Evolutionary conservation across 92 coral and sea anemone species (phyloP).

Genomic region (Anthopleura xanthogrammica): DNA sequence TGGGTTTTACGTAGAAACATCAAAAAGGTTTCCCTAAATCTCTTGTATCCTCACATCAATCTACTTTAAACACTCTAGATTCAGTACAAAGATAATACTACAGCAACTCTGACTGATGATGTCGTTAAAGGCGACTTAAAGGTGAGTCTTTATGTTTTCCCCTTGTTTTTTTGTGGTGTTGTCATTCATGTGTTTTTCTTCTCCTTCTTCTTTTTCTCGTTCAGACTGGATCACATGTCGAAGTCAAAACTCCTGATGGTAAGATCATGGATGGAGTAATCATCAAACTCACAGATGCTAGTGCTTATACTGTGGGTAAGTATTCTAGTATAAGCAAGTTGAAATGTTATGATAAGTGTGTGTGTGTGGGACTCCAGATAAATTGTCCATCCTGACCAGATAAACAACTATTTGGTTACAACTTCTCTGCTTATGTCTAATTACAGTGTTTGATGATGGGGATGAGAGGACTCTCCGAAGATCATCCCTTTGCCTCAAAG

Average conservation of each 20-base stretch:
- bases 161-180: conserved; percentile 17
- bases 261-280: conserved; percentile 78
- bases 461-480: conserved; percentile 94
- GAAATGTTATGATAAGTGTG: conserved; percentile 8
- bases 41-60: conserved; percentile 9
- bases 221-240: conserved; percentile 84
- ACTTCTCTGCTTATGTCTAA: conserved; percentile 15
- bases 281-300: conserved; percentile 92
- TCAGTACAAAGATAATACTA: conserved; percentile 75
- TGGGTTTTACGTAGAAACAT: conserved; percentile 23
- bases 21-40: conserved; percentile 12
- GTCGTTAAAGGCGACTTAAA: conserved; percentile 83
- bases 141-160: conserved; percentile 43
- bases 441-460: conserved; percentile 94
- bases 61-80: conserved; percentile 51
- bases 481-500: conserved; percentile 91
- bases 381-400: neutral
- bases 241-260: conserved; percentile 82
- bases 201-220: conserved; percentile 14
- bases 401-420: conserved; percentile 42
- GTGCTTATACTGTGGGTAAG: conserved; percentile 96
- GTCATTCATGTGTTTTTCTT: conserved; percentile 1
- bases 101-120: conserved; percentile 87
- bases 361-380: neutral
- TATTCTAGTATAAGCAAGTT: neutral